Evolutionary conservation across 2,113 vertebrate species (phyloP).

Genomic region (Phrynocephalus versicolor): DNA sequence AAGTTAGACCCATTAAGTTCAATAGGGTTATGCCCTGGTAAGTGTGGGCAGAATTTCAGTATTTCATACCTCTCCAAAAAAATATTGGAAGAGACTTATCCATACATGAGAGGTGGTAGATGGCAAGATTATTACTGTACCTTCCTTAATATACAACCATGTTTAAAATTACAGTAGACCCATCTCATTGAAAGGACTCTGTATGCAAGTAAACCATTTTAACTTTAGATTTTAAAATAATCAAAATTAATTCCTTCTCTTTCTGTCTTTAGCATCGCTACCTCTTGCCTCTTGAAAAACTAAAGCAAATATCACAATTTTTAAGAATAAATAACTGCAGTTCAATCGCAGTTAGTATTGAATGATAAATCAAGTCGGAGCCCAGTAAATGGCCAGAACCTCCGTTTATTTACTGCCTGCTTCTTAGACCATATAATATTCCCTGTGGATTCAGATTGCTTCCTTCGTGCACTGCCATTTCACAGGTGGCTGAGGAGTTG

Average conservation of each 20-base stretch:
- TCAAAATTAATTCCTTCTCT: conserved; percentile 74
- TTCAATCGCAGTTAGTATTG: conserved; percentile 65
- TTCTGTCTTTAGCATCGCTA: conserved; percentile 66
- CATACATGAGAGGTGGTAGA: not conserved
- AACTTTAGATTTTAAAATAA: conserved; percentile 70
- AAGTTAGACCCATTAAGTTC: not conserved
- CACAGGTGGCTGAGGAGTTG: not conserved
- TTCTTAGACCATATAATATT: not conserved
- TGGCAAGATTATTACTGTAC: conserved; percentile 12
- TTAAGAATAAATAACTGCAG: conserved; percentile 71
- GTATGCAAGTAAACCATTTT: conserved; percentile 69
- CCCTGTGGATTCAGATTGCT: not conserved
- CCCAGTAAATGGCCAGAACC: conserved; percentile 37
- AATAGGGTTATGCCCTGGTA: not conserved
- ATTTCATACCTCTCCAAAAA: not conserved
- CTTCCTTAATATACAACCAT: conserved; percentile 46
- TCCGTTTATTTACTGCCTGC: not conserved
- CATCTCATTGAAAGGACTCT: conserved; percentile 67
- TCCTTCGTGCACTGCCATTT: not conserved
- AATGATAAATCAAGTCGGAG: conserved; percentile 57
- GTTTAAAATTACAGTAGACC: conserved; percentile 25
- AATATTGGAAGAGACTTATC: not conserved
- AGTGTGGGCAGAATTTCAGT: not conserved
- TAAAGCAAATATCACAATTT: conserved; percentile 75
- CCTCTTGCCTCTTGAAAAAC: conserved; percentile 71